phyloP scores from a whole-genome alignment of 1,140 invertebrate species.

The Ganaspis sp. region DNA sequence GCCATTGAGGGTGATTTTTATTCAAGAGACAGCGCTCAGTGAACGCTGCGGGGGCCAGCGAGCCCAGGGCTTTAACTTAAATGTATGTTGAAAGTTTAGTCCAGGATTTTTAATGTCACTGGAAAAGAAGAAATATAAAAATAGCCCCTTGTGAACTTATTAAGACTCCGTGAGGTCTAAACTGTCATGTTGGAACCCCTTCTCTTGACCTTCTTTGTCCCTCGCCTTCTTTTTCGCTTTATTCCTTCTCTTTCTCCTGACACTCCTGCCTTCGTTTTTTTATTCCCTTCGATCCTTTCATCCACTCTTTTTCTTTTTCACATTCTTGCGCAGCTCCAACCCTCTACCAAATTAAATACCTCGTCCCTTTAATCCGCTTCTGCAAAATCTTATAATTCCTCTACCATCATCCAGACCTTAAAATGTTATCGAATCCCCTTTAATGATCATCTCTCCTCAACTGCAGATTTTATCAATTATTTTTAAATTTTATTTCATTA shows the following conservation, averaged over 20 bases:
- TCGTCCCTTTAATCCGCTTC: constrained; percentile 49
- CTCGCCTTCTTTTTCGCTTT: constrained; percentile 17
- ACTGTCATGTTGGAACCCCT: constrained; percentile 45
- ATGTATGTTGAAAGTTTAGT: constrained; percentile 72
- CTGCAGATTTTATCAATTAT: no score
- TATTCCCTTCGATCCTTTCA: constrained; percentile 32
- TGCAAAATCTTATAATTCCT: constrained; percentile 54
- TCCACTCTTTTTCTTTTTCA: constrained; percentile 45
- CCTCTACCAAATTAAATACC: constrained; percentile 66
- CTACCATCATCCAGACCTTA: constrained; percentile 46
- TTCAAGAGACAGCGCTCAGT: constrained; percentile 71
- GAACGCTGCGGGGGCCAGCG: constrained; percentile 59
- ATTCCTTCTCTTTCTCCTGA: constrained; percentile 32
- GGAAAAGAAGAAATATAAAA: constrained; percentile 69
- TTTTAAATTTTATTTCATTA: neutral
- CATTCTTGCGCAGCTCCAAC: constrained; percentile 36
- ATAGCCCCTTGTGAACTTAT: constrained; percentile 67
- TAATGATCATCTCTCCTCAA: neutral
- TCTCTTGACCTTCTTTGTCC: constrained; percentile 31
- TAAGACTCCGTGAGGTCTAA: constrained; percentile 60
- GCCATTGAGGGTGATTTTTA: constrained; percentile 74
- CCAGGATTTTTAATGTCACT: constrained; percentile 71
- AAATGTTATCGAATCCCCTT: constrained; percentile 37
- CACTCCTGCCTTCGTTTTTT: constrained; percentile 31
- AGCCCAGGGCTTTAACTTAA: constrained; percentile 68